These are phyloP conservation scores for Sturmia bella DNA, from an alignment of 2,888 invertebrate species.

Conservation along the genomic window DNA sequence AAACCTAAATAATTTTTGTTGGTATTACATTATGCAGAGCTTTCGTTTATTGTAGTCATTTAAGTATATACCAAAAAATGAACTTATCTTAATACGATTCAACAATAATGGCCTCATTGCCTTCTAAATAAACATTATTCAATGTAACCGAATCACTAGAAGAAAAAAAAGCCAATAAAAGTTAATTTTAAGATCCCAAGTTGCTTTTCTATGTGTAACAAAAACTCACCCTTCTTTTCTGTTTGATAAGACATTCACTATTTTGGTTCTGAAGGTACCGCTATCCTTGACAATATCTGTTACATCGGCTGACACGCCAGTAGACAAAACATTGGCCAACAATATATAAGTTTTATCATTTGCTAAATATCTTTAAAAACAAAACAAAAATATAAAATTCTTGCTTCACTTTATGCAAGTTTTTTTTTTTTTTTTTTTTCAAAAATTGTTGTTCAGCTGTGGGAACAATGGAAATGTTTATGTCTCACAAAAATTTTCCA, in stretches of 20 bases:
- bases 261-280: conserved; percentile 73
- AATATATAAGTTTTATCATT: conserved; percentile 80
- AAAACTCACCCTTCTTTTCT: conserved; percentile 76
- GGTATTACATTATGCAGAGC: not conserved
- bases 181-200: not conserved
- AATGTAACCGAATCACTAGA: conserved; percentile 73
- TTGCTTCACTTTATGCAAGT: no score
- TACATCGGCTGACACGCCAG: conserved; percentile 78
- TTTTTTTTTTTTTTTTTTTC: no score
- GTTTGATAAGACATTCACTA: conserved; percentile 75
- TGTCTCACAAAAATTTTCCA: no score
- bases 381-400: not conserved
- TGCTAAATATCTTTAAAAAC: conserved; percentile 68
- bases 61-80: not conserved
- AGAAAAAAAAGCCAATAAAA: not conserved
- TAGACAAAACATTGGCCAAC: conserved; percentile 82
- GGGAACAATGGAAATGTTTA: no score
- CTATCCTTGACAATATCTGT: conserved; percentile 71
- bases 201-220: not conserved
- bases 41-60: not conserved
- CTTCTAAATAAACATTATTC: conserved; percentile 72
- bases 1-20: conserved; percentile 73
- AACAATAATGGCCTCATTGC: conserved; percentile 78
- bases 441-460: no score
- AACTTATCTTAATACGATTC: conserved; percentile 73